Percentiles rank a stretch among this genome's conserved stretches.
Evolutionary conservation across 2,113 vertebrate genomes (phyloP).

Genomic region (Bettongia penicillata): DNA sequence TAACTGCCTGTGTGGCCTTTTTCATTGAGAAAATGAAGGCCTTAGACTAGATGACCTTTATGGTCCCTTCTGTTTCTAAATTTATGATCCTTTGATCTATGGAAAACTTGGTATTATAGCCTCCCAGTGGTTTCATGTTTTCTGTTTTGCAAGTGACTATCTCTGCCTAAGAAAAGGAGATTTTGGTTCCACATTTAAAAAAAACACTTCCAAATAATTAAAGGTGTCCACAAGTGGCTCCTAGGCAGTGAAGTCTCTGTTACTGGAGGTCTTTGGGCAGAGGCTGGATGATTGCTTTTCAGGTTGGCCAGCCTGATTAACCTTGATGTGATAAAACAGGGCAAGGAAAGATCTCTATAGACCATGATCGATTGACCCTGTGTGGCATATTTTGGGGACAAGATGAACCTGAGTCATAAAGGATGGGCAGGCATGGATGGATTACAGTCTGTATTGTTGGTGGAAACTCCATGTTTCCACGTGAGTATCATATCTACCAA

Average conservation of each 20-base stretch:
- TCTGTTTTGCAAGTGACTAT: neutral
- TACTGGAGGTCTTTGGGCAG: neutral
- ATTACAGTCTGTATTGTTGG: neutral
- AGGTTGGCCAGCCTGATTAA: neutral
- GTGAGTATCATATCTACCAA: neutral
- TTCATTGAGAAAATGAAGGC: neutral
- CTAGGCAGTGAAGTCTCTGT: neutral
- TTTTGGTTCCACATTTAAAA: neutral
- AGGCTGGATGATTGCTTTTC: neutral
- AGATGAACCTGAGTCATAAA: neutral
- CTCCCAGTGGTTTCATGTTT: neutral
- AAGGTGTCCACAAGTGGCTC: neutral
- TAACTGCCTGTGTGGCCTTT: neutral
- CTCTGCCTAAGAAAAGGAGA: neutral
- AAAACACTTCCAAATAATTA: neutral
- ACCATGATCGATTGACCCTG: neutral
- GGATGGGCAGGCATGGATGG: neutral
- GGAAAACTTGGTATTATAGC: neutral
- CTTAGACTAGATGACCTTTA: neutral
- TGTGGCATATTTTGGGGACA: neutral
- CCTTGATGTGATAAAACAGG: neutral
- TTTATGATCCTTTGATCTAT: neutral
- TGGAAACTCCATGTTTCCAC: neutral
- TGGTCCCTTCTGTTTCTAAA: neutral
- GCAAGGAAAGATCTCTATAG: neutral